A percentile compares a stretch with the other conserved stretches of the same genome.
Evolutionary conservation across 2,113 vertebrate genomes (phyloP).

Genomic region (Steatornis caripensis): DNA sequence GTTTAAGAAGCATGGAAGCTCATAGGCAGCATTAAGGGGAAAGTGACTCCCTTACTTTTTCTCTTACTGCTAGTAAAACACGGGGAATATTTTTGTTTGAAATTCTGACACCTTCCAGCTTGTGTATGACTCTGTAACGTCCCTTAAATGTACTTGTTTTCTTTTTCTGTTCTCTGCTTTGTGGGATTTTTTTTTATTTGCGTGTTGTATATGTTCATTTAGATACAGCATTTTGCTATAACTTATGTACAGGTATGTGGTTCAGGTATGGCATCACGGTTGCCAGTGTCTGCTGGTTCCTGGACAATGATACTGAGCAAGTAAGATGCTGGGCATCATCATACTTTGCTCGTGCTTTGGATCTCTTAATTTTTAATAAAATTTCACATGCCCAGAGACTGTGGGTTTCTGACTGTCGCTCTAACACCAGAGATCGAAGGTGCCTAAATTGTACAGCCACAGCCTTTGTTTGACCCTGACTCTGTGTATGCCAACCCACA

Average conservation of each 20-base stretch:
- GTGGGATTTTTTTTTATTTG: not conserved
- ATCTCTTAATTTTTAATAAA: constrained; percentile 34
- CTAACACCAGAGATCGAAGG: not conserved
- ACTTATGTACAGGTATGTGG: not conserved
- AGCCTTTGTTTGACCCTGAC: not conserved
- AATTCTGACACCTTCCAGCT: not conserved
- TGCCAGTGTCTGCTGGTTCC: not conserved
- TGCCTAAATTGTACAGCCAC: not conserved
- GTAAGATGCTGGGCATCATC: constrained; percentile 8
- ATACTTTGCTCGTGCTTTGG: not conserved
- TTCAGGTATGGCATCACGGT: not conserved
- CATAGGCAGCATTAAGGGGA: not conserved
- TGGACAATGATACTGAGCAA: not conserved
- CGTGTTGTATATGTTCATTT: not conserved
- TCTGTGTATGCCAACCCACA: rapidly evolving
- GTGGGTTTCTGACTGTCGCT: not conserved
- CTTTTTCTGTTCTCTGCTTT: not conserved
- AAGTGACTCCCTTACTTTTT: not conserved
- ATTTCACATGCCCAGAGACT: not conserved
- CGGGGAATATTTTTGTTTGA: not conserved
- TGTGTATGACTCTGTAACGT: not conserved
- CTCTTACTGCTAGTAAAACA: not conserved
- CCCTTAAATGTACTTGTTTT: not conserved
- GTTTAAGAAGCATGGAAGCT: not conserved
- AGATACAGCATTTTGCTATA: not conserved